Percentiles rank a stretch among this genome's conserved stretches.
These are phyloP conservation scores for Sus scrofa DNA, from an alignment of 2,113 vertebrate genomes.

Conservation along the genomic window T2T-Sscrofa CM000825.6:82073001-82073500, in stretches of 20 bases:
- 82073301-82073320: not conserved
- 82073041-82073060: not conserved
- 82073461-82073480: too few species aligned
- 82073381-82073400: accelerated
- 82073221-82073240: not conserved
- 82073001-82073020: not conserved
- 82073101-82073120: too few species aligned
- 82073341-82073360: too few species aligned
- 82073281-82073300: not conserved
- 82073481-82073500: not conserved
- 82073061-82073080: not conserved
- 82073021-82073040: not conserved
- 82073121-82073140: not conserved
- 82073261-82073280: not conserved
- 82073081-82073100: not conserved
- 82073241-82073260: not conserved
- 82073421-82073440: not conserved
- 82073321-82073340: accelerated
- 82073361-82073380: not conserved
- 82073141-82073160: not conserved
- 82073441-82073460: not conserved
- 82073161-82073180: not conserved
- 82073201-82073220: not conserved
- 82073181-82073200: not conserved
- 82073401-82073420: too few species aligned